Conservation (phyloP, 2,113 vertebrate genomes). For the Callocephalon fimbriatum region DNA sequence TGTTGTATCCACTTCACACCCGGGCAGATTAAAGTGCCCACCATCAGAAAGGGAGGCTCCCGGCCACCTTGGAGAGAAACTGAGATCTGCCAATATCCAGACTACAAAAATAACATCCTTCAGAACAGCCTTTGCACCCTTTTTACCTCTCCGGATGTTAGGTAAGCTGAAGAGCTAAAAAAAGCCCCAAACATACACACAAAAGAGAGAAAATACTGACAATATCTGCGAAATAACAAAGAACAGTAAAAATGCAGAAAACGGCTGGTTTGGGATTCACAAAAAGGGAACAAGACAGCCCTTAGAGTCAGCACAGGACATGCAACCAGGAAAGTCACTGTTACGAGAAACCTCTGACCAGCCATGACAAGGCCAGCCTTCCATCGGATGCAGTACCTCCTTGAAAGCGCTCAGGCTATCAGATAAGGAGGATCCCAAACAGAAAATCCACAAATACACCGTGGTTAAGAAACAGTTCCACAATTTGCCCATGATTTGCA, state of each 20-base stretch:
- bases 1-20: constrained; percentile 24
- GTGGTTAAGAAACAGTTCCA: background rate
- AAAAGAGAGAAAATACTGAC: background rate
- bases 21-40: constrained; percentile 7
- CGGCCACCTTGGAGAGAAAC: background rate
- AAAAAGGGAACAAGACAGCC: background rate
- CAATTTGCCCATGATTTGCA: background rate
- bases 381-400: background rate
- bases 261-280: background rate
- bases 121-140: background rate
- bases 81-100: background rate
- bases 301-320: background rate
- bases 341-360: background rate
- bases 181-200: too few species aligned
- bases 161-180: background rate
- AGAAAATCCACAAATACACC: background rate
- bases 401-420: background rate
- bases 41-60: background rate
- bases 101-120: background rate
- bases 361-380: background rate
- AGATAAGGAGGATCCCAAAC: background rate
- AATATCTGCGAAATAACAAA: background rate
- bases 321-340: background rate
- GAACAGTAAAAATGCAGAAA: background rate
- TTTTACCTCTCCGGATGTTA: background rate